A percentile compares a stretch with the other conserved stretches of the same genome.
Conservation (phyloP, 2,797 vertebrate genomes). For the Danio tinwini region DNA sequence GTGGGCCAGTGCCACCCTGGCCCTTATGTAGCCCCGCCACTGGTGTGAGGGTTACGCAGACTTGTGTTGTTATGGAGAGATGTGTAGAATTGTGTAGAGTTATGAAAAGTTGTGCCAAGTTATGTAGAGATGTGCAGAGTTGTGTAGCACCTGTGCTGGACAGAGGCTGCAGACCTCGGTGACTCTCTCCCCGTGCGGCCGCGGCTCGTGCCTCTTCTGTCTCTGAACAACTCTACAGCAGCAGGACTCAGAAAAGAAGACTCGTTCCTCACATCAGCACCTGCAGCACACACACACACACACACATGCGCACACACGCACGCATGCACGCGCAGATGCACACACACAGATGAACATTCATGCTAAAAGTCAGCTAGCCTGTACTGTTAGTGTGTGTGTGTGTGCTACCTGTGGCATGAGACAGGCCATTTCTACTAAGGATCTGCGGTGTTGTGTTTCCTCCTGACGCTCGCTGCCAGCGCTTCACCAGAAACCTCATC, state of each 20-base stretch:
- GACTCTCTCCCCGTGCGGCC: constrained; percentile 86
- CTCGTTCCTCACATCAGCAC: constrained; percentile 81
- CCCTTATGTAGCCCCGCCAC: too few relatives aligned
- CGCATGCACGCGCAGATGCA: not conserved
- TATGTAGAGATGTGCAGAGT: not conserved
- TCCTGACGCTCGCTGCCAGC: constrained; percentile 90
- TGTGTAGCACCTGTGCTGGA: constrained; percentile 79
- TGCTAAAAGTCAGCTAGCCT: too few relatives aligned
- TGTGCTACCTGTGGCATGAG: constrained; percentile 79
- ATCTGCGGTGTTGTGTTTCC: constrained; percentile 63
- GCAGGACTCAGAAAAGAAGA: constrained; percentile 82
- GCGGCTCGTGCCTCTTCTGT: constrained; percentile 80
- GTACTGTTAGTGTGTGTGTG: not conserved
- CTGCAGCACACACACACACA: constrained; percentile 66
- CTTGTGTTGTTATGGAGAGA: not conserved
- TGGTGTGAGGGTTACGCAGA: too few relatives aligned
- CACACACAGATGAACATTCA: too few relatives aligned
- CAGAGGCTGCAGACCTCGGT: constrained; percentile 80
- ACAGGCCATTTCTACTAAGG: constrained; percentile 83
- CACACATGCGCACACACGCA: not conserved
- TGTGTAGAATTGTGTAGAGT: not conserved
- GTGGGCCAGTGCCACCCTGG: too few relatives aligned
- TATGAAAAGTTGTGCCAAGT: too few relatives aligned
- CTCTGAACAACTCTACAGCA: constrained; percentile 84
- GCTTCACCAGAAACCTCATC: constrained; percentile 94